These are phyloP conservation scores for Lithophane socia DNA, from an alignment of 2,888 invertebrate species.

Conservation along the genomic window DNA sequence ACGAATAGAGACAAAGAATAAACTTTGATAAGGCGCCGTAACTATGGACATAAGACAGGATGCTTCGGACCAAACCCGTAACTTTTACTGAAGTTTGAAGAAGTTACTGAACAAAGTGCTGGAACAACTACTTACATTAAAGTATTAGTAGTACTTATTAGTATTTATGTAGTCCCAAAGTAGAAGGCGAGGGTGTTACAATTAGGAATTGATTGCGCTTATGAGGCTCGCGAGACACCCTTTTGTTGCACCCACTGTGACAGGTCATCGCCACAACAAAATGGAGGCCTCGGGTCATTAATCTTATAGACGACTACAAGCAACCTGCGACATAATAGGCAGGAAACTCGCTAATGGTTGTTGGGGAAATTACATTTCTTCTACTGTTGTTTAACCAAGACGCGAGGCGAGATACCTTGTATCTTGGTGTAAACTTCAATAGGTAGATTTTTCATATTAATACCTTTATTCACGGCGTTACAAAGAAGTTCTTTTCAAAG, in stretches of 20 bases:
- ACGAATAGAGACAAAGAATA: conserved; percentile 35
- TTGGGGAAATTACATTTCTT: conserved; percentile 85
- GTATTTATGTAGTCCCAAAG: conserved; percentile 31
- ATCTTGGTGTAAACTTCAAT: conserved; percentile 70
- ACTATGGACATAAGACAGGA: conserved; percentile 23
- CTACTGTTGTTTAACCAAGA: conserved; percentile 73
- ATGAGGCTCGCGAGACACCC: conserved; percentile 68
- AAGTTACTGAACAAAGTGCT: conserved; percentile 36
- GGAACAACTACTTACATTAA: conserved; percentile 21
- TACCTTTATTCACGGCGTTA: conserved; percentile 55
- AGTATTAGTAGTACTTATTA: conserved; percentile 10
- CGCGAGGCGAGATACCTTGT: conserved; percentile 62
- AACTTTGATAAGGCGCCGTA: conserved; percentile 44
- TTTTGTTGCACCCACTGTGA: conserved; percentile 79
- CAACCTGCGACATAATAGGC: conserved; percentile 77
- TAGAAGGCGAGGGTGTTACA: conserved; percentile 55
- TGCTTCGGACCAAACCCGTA: conserved; percentile 21
- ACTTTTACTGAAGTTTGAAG: conserved; percentile 47
- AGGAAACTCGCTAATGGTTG: conserved; percentile 84
- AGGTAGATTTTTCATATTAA: conserved; percentile 63
- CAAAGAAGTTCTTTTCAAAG: conserved; percentile 60
- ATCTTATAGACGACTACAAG: conserved; percentile 86
- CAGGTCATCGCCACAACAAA: conserved; percentile 79
- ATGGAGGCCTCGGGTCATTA: conserved; percentile 82
- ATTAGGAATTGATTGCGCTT: conserved; percentile 75